Conservation (phyloP, 2,113 vertebrate species). For the Strigops habroptila region DNA sequence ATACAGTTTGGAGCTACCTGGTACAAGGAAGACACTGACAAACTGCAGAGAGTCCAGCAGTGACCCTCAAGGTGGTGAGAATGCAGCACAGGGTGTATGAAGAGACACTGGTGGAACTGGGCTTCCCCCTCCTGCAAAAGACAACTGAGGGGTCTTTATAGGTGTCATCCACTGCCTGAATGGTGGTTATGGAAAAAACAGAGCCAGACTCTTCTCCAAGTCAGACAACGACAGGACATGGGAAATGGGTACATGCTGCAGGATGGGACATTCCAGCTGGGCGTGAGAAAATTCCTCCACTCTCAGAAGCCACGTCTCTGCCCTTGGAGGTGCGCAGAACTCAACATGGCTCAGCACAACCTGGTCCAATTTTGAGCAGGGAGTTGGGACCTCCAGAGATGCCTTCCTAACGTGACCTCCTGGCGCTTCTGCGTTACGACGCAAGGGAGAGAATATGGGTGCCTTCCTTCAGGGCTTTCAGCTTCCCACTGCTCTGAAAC, state of each 20-base stretch:
- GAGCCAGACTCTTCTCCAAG: background rate
- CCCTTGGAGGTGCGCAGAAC: background rate
- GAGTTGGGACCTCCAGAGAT: background rate
- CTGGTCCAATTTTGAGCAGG: background rate
- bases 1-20: background rate
- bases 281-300: background rate
- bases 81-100: background rate
- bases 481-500: background rate
- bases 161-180: background rate
- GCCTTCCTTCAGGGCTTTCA: background rate
- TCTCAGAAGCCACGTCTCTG: background rate
- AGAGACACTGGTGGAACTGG: background rate
- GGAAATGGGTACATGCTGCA: background rate
- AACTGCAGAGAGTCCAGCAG: background rate
- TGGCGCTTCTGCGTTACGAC: accelerated
- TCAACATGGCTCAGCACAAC: background rate
- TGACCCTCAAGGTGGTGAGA: background rate
- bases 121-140: background rate
- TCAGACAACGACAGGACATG: background rate
- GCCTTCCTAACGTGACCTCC: background rate
- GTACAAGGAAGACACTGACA: background rate
- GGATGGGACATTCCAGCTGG: background rate
- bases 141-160: background rate
- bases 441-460: background rate
- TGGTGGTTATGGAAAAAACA: background rate